phyloP scores from a whole-genome alignment of 2,113 vertebrate genomes.

The Stigmatopora nigra region DNA sequence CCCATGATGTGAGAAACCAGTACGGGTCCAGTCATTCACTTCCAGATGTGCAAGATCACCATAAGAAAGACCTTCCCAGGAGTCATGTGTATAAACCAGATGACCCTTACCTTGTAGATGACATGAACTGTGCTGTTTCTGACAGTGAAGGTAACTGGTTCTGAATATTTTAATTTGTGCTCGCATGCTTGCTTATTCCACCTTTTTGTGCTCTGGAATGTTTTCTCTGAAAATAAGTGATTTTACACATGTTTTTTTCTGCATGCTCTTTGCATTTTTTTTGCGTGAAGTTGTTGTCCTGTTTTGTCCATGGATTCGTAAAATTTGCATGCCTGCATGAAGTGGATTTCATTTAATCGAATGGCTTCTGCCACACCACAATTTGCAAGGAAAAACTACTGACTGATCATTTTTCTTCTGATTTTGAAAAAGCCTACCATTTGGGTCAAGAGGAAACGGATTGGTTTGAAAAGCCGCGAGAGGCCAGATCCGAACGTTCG shows the following conservation, averaged over 20 bases:
- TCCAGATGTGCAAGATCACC: slow-evolving; percentile 96
- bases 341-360: slow-evolving; percentile 59
- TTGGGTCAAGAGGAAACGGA: slow-evolving; percentile 99
- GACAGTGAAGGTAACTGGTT: slow-evolving; percentile 99
- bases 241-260: slow-evolving; percentile 45
- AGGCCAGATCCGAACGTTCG: slow-evolving; percentile 87
- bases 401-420: slow-evolving; percentile 81
- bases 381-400: slow-evolving; percentile 44
- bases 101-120: slow-evolving; percentile 92
- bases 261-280: slow-evolving; percentile 28
- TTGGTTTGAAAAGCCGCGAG: slow-evolving; percentile 99
- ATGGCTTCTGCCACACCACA: slow-evolving; percentile 25
- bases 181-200: slow-evolving; percentile 37
- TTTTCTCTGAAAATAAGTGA: slow-evolving; percentile 52
- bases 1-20: slow-evolving; percentile 84
- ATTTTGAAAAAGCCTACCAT: slow-evolving; percentile 94
- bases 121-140: slow-evolving; percentile 97
- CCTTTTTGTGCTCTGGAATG: slow-evolving; percentile 31
- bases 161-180: slow-evolving; percentile 65
- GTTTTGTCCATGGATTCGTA: slow-evolving; percentile 17
- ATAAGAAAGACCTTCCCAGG: slow-evolving; percentile 89
- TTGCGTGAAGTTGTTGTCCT: slow-evolving; percentile 21
- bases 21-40: slow-evolving; percentile 98
- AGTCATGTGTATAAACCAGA: slow-evolving; percentile 93
- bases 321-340: slow-evolving; percentile 56